A percentile compares a stretch with the other conserved stretches of the same genome.
These are phyloP conservation scores for Oxytorus armatus DNA, from an alignment of 2,888 invertebrate species.

Conservation along the genomic window DNA sequence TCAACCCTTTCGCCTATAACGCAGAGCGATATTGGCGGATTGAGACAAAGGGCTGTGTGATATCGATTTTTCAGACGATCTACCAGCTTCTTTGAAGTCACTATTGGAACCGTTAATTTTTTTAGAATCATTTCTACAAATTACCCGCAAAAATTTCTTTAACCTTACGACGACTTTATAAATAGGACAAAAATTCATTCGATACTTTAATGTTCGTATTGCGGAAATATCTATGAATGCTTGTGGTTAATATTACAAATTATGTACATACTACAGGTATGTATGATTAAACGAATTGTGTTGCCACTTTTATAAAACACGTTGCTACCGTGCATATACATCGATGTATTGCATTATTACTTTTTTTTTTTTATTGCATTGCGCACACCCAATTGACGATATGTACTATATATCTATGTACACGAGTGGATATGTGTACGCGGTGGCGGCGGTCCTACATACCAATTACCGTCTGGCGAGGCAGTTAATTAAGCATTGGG, in stretches of 20 bases:
- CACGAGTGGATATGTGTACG: background rate
- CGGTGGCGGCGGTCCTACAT: slow-evolving; percentile 72
- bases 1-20: slow-evolving; percentile 10
- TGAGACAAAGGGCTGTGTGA: slow-evolving; percentile 52
- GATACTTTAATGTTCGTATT: background rate
- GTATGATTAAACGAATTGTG: slow-evolving; percentile 33
- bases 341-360: slow-evolving; percentile 22
- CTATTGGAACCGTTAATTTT: too few species aligned
- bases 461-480: slow-evolving; percentile 79
- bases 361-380: too few species aligned
- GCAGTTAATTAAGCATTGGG: slow-evolving; percentile 81
- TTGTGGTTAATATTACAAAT: background rate
- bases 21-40: too few species aligned
- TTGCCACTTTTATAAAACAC: slow-evolving; percentile 37
- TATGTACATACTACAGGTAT: background rate
- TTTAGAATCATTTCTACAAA: too few species aligned
- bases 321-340: background rate
- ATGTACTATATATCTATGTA: background rate
- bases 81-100: too few species aligned
- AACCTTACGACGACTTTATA: too few species aligned
- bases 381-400: slow-evolving; percentile 52
- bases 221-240: background rate
- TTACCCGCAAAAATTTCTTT: too few species aligned
- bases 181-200: background rate
- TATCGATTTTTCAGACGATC: too few species aligned